A percentile compares a stretch with the other conserved stretches of the same genome.
Conservation (phyloP, 2,113 vertebrate species). For the Heterotis niloticus region DNA sequence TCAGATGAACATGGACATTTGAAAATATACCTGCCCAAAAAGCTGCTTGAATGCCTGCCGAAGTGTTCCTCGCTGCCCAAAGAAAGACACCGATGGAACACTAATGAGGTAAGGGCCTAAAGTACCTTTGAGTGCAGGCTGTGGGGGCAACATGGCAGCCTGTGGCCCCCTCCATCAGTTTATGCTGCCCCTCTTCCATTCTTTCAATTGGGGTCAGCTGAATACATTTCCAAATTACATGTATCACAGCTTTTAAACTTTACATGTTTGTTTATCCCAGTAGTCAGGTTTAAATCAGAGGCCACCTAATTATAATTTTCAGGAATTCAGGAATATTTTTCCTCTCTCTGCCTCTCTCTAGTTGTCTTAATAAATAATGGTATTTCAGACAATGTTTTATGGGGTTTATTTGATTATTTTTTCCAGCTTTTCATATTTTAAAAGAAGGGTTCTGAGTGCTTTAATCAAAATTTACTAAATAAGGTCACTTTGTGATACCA, state of each 20-base stretch:
- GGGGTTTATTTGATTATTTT: too few species aligned
- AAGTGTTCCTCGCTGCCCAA: constrained; percentile 99
- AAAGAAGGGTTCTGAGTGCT: too few species aligned
- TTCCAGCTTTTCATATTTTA: too few species aligned
- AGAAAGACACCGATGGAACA: constrained; percentile 99
- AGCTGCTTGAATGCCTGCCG: constrained; percentile 98
- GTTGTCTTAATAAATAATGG: too few species aligned
- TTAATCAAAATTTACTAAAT: too few species aligned
- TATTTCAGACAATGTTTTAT: too few species aligned
- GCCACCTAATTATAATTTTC: too few species aligned
- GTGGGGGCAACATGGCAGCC: background rate
- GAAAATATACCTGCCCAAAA: constrained; percentile 99
- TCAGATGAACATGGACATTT: constrained; percentile 98
- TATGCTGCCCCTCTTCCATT: background rate
- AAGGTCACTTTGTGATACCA: too few species aligned
- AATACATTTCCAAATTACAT: background rate
- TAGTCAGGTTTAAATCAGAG: too few species aligned
- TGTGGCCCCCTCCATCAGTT: background rate
- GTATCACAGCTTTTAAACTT: background rate
- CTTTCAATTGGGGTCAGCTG: background rate
- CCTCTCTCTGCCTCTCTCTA: too few species aligned
- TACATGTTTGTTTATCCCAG: too few species aligned
- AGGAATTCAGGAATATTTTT: too few species aligned
- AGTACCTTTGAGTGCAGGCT: background rate
- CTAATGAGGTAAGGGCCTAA: constrained; percentile 85